Percentiles rank a stretch among this genome's conserved stretches.
phyloP scores from a whole-genome alignment of 2,888 invertebrate species.

The Embidobia sp. region DNA sequence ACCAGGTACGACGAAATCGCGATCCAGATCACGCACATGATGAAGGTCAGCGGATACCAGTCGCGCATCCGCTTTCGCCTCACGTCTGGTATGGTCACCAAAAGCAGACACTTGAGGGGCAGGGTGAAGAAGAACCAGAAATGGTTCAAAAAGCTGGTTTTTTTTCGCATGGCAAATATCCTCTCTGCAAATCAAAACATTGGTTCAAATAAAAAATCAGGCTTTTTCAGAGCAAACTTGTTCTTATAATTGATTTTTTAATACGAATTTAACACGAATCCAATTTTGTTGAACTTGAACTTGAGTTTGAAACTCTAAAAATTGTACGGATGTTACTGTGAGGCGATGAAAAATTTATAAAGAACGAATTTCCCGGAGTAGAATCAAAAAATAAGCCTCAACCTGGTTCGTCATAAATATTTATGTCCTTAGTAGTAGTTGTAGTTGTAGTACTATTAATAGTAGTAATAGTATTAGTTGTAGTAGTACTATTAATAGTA shows the following conservation, averaged over 20 bases:
- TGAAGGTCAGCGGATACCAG: conserved; percentile 89
- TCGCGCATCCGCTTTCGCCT: conserved; percentile 82
- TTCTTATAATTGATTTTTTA: too few relatives aligned
- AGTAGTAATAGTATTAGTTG: too few relatives aligned
- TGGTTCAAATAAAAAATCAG: too few relatives aligned
- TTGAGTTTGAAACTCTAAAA: too few relatives aligned
- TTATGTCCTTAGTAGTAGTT: conserved; percentile 59
- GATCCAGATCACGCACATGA: conserved; percentile 94
- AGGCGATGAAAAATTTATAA: too few relatives aligned
- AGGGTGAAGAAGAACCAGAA: conserved; percentile 88
- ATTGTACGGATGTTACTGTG: too few relatives aligned
- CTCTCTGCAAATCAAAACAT: conserved; percentile 68
- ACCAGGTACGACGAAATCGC: conserved; percentile 92
- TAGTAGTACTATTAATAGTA: too few relatives aligned
- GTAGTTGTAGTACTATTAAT: too few relatives aligned
- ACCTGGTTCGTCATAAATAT: conserved; percentile 75
- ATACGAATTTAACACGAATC: too few relatives aligned
- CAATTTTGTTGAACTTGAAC: too few relatives aligned
- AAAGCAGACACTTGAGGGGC: conserved; percentile 87
- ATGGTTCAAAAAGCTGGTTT: conserved; percentile 72
- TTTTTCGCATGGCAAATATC: conserved; percentile 72
- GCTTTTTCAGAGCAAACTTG: too few relatives aligned
- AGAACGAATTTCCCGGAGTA: too few relatives aligned
- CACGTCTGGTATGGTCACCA: conserved; percentile 88
- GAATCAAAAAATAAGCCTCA: conserved; percentile 8